Evolutionary conservation across 2,113 vertebrate genomes (phyloP).

Genomic region (Tragelaphus buxtoni): DNA sequence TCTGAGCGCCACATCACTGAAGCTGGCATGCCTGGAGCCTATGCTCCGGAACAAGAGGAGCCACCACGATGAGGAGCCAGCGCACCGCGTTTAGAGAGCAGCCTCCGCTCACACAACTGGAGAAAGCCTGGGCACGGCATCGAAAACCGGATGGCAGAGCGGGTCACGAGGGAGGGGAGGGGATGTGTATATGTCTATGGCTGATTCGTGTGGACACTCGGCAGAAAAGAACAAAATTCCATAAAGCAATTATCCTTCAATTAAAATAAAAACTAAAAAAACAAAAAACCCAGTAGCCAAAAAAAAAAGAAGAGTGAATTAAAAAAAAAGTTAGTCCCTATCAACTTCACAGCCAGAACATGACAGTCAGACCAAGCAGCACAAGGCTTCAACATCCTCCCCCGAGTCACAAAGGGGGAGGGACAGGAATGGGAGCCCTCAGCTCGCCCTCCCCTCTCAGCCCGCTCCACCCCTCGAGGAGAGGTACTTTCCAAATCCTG

Average conservation of each 20-base stretch:
- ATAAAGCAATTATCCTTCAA: background rate
- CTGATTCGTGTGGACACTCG: background rate
- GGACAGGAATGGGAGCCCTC: background rate
- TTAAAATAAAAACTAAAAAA: background rate
- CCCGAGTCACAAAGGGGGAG: background rate
- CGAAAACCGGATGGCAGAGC: background rate
- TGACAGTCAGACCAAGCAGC: background rate
- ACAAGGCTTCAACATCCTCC: fast-evolving
- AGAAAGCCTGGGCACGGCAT: background rate
- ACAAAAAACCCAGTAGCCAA: background rate
- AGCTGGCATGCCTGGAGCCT: fast-evolving
- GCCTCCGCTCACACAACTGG: background rate
- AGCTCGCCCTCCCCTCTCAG: fast-evolving
- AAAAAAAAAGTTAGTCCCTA: background rate
- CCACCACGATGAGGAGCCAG: background rate
- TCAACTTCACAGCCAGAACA: background rate
- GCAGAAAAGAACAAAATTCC: background rate
- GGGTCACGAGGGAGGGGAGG: background rate
- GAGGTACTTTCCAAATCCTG: background rate
- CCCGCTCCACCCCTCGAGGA: background rate
- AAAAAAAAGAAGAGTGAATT: background rate
- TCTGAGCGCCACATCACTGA: background rate
- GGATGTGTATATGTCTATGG: background rate
- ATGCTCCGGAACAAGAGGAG: background rate
- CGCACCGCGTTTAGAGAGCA: fast-evolving